Base-by-base conservation (phyloP, 1,140 invertebrate genomes). In the Bombyx mandarina region DNA sequence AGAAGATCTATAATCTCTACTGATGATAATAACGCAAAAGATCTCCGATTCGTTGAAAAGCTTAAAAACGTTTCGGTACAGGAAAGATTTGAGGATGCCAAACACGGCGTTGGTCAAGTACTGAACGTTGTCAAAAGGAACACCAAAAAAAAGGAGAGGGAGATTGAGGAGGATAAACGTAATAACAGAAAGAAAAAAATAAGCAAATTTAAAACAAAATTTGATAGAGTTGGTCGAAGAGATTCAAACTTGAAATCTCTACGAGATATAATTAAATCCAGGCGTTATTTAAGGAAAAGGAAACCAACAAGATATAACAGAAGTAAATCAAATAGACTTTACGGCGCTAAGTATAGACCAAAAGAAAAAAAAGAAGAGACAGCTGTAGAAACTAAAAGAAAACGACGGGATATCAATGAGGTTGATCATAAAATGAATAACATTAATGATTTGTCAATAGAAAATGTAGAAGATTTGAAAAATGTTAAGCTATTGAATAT, bases 401-500 rank as follows among this genome's bases (percentile, higher is more conserved):
- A 35, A 35, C 26, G 26, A 35, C 26, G 26, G 26, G 26, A 35
- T 5, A 5, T 35, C 26, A 3, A 35, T 35, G 26, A 35, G 26
- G 4, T 35, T 35, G 26, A 35, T 42, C 56, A 49, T 45, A 60
- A 3, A 56, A 9, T 35, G 6, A 35, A 51, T 51, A 63, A 5
- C 7, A 56, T 12, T 44, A 5, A 54, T 46, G 60, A 65, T 44
- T 47, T 54, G 43, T 52, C 62, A 49, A 52, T 56, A 26, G 73
- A 79, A 58, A 85, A 79, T 42, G 46, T 62, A 3, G 64, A 69
- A n/a, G 43, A 45, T 47, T 63, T 65, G 55, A 61, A 68, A 46
- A 62, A 63, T 52, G 52, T 56, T 4, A 72, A 74, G 56, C 35
- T 75, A 22, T 69, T 62, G 35, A 79, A 78, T 35, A 66, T 78